Percentiles rank a stretch among this genome's conserved stretches.
phyloP scores from a whole-genome alignment of 2,113 vertebrate genomes.

The Bucco capensis region DNA sequence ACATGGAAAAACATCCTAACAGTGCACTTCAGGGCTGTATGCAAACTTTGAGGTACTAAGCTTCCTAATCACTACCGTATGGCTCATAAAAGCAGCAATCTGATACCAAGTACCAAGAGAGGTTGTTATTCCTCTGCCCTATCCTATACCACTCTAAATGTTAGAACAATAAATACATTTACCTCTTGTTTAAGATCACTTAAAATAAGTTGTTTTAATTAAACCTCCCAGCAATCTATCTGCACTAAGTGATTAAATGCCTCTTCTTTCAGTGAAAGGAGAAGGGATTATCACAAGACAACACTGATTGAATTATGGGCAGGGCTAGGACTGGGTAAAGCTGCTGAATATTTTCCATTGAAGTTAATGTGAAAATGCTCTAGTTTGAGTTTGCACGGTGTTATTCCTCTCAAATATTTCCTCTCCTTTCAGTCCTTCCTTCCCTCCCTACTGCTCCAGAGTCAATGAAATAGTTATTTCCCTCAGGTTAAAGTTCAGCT shows the following conservation, averaged over 20 bases:
- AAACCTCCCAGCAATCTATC: conserved; percentile 46
- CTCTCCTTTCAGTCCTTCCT: neutral
- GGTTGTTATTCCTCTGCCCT: conserved; percentile 38
- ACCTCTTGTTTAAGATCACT: conserved; percentile 54
- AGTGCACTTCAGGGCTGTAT: neutral
- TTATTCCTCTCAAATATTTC: conserved; percentile 5
- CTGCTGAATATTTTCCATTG: neutral
- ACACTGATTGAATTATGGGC: neutral
- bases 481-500: conserved; percentile 52
- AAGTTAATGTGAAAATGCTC: neutral
- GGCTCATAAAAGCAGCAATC: conserved; percentile 60
- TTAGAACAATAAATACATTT: conserved; percentile 60
- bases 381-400: neutral
- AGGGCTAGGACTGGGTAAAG: neutral
- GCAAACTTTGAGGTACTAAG: conserved; percentile 35
- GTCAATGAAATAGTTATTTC: conserved; percentile 48
- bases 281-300: conserved; percentile 16
- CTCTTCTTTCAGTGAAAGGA: conserved; percentile 27
- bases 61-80: conserved; percentile 62
- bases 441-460: neutral
- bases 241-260: conserved; percentile 54
- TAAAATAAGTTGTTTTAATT: conserved; percentile 62
- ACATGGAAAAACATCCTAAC: neutral
- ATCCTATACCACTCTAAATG: conserved; percentile 24
- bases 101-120: conserved; percentile 18